A percentile compares a stretch with the other conserved stretches of the same genome.
Conservation (phyloP, 2,888 invertebrate species). For the Aleiodes leptofemur region DNA sequence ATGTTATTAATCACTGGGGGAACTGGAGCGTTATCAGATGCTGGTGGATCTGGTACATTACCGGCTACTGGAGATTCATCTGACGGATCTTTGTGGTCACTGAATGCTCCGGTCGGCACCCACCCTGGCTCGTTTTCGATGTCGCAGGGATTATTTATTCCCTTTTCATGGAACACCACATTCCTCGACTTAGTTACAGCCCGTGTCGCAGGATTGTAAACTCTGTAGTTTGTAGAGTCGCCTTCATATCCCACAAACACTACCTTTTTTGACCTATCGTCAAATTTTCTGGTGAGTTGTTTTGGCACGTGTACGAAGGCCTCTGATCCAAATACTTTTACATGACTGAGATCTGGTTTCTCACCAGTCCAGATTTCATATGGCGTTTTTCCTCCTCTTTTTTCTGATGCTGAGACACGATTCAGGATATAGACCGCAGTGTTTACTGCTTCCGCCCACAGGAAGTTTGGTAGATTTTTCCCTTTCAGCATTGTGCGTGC, state of each 20-base stretch:
- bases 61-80: no score
- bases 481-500: constrained; percentile 44
- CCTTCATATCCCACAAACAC: constrained; percentile 49
- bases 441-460: constrained; percentile 38
- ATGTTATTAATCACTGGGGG: no score
- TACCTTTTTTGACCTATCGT: constrained; percentile 37
- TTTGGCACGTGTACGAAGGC: constrained; percentile 46
- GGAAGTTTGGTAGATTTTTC: constrained; percentile 47
- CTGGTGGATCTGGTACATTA: no score
- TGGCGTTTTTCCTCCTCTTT: constrained; percentile 14
- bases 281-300: constrained; percentile 43
- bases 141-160: no score
- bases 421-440: constrained; percentile 45
- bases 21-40: no score
- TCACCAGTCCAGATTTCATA: constrained; percentile 36
- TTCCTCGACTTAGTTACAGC: constrained; percentile 30
- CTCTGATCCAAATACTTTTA: constrained; percentile 49
- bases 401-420: neutral
- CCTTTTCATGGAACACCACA: no score
- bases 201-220: constrained; percentile 29
- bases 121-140: no score
- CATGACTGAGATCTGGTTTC: constrained; percentile 40
- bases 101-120: no score
- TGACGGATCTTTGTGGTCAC: no score
- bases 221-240: constrained; percentile 44